phyloP scores from a whole-genome alignment of 2,888 invertebrate genomes.

The Clitarchus hookeri region DNA sequence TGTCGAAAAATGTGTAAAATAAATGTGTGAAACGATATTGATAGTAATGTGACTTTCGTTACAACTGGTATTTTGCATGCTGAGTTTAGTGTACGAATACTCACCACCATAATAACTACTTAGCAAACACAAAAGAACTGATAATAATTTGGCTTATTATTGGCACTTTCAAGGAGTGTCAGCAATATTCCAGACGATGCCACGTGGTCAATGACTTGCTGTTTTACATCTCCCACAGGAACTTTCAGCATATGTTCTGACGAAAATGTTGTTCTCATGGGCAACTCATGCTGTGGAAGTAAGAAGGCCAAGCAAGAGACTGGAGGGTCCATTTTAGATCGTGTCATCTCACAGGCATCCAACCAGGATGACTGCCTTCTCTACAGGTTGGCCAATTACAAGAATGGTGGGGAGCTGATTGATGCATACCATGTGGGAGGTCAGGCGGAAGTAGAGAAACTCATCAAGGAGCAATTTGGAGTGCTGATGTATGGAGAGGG shows the following conservation, averaged over 20 bases:
- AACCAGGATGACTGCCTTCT: constrained; percentile 85
- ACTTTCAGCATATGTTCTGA: background rate
- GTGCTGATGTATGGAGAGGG: constrained; percentile 88
- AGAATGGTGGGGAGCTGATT: constrained; percentile 87
- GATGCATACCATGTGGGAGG: constrained; percentile 87
- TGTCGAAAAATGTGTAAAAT: too few relatives aligned
- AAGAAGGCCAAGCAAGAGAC: constrained; percentile 55
- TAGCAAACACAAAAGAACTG: too few relatives aligned
- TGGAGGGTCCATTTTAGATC: constrained; percentile 80
- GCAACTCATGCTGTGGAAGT: constrained; percentile 48
- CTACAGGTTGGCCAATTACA: constrained; percentile 87
- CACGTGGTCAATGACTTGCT: too few relatives aligned
- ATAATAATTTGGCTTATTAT: too few relatives aligned
- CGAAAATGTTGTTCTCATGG: constrained; percentile 31
- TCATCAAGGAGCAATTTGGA: constrained; percentile 84
- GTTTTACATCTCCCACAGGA: background rate
- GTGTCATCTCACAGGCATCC: constrained; percentile 82
- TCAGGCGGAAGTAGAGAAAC: constrained; percentile 75
- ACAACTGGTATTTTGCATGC: too few relatives aligned
- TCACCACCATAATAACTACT: too few relatives aligned
- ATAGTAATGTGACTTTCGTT: too few relatives aligned
- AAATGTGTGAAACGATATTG: too few relatives aligned
- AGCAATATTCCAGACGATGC: too few relatives aligned
- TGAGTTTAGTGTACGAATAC: too few relatives aligned
- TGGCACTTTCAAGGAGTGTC: too few relatives aligned